Evolutionary conservation across 1,140 invertebrate genomes (phyloP).

Genomic region (Brachionus angularis): DNA sequence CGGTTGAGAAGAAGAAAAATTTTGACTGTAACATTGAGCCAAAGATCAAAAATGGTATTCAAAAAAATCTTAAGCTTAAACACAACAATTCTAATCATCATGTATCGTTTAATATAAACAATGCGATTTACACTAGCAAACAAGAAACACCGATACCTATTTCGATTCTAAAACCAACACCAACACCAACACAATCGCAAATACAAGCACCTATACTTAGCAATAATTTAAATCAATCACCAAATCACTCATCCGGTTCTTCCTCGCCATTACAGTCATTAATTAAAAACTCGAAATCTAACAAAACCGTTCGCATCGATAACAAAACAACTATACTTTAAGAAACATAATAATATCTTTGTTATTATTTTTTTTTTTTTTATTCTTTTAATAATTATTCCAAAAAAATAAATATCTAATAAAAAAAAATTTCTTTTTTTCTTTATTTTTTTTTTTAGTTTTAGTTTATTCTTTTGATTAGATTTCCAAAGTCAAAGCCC

Average conservation of each 20-base stretch:
- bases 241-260: conserved; percentile 15
- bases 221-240: too few species aligned
- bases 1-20: background rate
- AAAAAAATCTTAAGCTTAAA: conserved; percentile 5
- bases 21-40: background rate
- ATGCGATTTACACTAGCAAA: conserved; percentile 42
- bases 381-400: too few species aligned
- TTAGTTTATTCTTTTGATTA: too few species aligned
- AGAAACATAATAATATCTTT: too few species aligned
- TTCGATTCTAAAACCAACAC: conserved; percentile 33
- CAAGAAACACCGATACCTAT: conserved; percentile 40
- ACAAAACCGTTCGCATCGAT: background rate
- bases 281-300: conserved; percentile 5
- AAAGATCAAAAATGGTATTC: background rate
- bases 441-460: too few species aligned
- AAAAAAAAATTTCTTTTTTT: too few species aligned
- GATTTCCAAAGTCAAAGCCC: too few species aligned
- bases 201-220: too few species aligned
- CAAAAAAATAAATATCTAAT: too few species aligned
- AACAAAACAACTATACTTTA: conserved; percentile 29
- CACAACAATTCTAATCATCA: conserved; percentile 3
- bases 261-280: conserved; percentile 4
- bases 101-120: conserved; percentile 42
- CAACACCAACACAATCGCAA: too few species aligned
- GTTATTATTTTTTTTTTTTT: background rate